Base-by-base conservation (phyloP, 2,888 invertebrate species). In the Hemaris fuciformis region DNA sequence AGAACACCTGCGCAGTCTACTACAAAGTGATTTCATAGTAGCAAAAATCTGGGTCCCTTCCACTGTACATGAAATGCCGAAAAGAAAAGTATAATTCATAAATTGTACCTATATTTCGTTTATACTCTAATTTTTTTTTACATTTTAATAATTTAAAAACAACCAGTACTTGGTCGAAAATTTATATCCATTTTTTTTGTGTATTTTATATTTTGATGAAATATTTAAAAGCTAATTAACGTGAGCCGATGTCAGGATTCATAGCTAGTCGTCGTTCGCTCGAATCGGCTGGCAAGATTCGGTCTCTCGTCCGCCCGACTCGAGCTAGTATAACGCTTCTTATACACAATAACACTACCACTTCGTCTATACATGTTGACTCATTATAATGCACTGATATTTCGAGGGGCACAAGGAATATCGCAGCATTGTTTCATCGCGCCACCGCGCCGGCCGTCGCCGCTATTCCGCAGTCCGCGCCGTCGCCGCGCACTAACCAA, bases 141-240 rank as follows among this genome's bases (percentile, higher is more conserved):
- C 90, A 91, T 92, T 91, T 92, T 92, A 92, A 92, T 92, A 92
- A 92, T 92, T 92, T 92, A 92, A 92, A 90, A 91, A 91, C 91
- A 91, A 92, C 92, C 91, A 92, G 89, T 89, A 88, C 85, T 91
- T 88, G 92, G 92, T 91, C 90, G 92, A 88, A 91, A 91, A 89
- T 91, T 92, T 91, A 91, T 91, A 90, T 91, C 88, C 53, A 90
- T 88, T 91, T 90, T 91, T 92, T 91, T 91, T 91, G 91, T 91
- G 88, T 91, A 91, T 92, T 91, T 91, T 92, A 91, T 91, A 89
- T 91, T 92, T 91, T 92, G 89, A 91, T 91, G 91, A 91, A 91
- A 89, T 91, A 91, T 91, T 91, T 91, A 92, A 85, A 92, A 92
- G 91, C 91, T 92, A 92, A 91, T 91, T 90, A 91, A 92, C 89